Evolutionary conservation across 2,888 invertebrate species (phyloP), one percentile per base, ranked within the genome.

Genomic region (Eledona agricola): DNA sequence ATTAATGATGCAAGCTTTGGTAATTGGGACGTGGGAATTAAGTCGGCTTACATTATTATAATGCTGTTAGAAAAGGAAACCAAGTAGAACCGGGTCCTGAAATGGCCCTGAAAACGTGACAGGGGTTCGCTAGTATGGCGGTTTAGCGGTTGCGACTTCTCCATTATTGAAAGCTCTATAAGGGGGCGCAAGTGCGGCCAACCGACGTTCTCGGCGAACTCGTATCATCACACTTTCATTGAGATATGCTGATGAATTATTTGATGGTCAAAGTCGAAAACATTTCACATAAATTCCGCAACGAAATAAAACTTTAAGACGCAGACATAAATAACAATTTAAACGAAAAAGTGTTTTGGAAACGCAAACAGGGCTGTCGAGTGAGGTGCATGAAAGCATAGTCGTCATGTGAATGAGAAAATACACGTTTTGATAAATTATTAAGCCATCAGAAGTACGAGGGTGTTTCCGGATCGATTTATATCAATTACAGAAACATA

Each of bases 141-240:
- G 51, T 45, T 51, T 59, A 58, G 59, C 57, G 51, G 58, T 51
- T 53, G 47, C 46, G 53, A 53, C 56, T 53, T 51, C 51, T 46
- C 53, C 47, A 54, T 58, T 58, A 58, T 58, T 56, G 49, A 51
- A 46, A 53, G 50, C 50, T 50, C 42, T 42, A 43, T 50, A 51
- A 49, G 37, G 37, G 23, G 26, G 26, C 47, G 40, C 49, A 53
- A 47, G 40, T 47, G 40, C 40, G 40, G 47, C 52, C 46, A 38
- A 28, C 47, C 31, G 50, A 54, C 43, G 43, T 45, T 50, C 32
- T 31, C 50, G 38, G 11, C 19, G 19, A 52, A 42, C 38, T 52
- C 55, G 45, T 54, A 58, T 60, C 60, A 60, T 60, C 57, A 57
- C 58, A 57, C 55, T 60, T 60, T 60, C 57, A 57, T 57, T 57